A percentile compares a stretch with the other conserved stretches of the same genome.
Conservation (phyloP, 23 tunicate species). For the Ascidia mentula region DNA sequence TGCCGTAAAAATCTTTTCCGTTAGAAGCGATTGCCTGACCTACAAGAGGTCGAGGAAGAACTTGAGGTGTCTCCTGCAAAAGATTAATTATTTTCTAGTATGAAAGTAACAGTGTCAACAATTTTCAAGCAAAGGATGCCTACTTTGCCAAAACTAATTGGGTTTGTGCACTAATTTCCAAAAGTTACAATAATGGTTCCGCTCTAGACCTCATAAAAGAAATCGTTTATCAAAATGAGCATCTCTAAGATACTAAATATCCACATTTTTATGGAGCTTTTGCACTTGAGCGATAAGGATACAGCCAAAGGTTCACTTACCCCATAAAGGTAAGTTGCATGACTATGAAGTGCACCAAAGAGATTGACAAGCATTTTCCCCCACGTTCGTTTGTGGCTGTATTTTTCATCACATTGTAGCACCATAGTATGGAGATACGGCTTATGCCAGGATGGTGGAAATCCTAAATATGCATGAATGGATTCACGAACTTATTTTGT, state of each 20-base stretch:
- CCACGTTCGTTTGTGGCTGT: neutral
- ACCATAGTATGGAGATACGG: slow-evolving; percentile 1
- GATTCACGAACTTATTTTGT: neutral
- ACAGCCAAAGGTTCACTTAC: slow-evolving; percentile 20
- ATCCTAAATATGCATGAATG: no score
- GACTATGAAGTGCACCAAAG: slow-evolving; percentile 42
- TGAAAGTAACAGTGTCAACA: no score
- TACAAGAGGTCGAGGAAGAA: slow-evolving; percentile 42
- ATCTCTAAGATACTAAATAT: no score
- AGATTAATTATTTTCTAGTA: no score
- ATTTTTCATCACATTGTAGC: neutral
- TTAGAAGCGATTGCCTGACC: slow-evolving; percentile 72
- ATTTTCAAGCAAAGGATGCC: no score
- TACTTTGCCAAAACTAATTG: no score
- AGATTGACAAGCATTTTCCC: slow-evolving; percentile 20
- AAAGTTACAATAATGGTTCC: no score
- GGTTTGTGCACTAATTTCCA: no score
- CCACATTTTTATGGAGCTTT: no score
- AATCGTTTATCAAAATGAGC: no score
- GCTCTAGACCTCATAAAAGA: no score
- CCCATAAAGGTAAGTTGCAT: slow-evolving; percentile 60
- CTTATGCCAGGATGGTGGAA: neutral
- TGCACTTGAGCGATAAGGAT: no score
- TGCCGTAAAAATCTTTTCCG: slow-evolving; percentile 69
- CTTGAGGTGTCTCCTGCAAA: slow-evolving; percentile 33